A percentile compares a stretch with the other conserved stretches of the same genome.
Conservation (phyloP, 1,140 invertebrate species). For the Scaptomyza graminum region DNA sequence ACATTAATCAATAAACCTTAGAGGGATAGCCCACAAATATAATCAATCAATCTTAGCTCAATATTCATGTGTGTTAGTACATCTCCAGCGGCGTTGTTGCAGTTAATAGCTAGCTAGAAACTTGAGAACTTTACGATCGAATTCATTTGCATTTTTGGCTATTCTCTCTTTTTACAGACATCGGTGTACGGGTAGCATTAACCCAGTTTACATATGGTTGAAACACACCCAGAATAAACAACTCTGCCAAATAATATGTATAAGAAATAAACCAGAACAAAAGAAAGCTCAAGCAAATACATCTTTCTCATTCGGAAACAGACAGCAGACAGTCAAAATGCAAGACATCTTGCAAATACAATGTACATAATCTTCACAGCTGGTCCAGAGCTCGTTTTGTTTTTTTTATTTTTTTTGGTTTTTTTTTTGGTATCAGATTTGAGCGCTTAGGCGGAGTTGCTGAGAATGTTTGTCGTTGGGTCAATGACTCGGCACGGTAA, state of each 20-base stretch:
- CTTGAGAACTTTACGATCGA: slow-evolving; percentile 21
- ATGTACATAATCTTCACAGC: slow-evolving; percentile 4
- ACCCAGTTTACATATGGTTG: slow-evolving; percentile 68
- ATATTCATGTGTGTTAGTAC: slow-evolving; percentile 2
- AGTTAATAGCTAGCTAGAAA: slow-evolving; percentile 11
- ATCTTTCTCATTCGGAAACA: slow-evolving; percentile 30
- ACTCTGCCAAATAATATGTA: slow-evolving; percentile 35
- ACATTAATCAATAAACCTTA: slow-evolving; percentile 30
- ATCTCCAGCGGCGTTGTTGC: slow-evolving; percentile 6
- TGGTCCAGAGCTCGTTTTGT: slow-evolving; percentile 10
- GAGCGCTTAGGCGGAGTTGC: slow-evolving; percentile 33
- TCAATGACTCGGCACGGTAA: slow-evolving; percentile 28
- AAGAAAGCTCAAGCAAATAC: slow-evolving; percentile 66
- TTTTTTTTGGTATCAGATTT: slow-evolving; percentile 42
- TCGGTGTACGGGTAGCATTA: slow-evolving; percentile 62
- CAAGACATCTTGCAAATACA: slow-evolving; percentile 66
- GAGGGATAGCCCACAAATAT: not conserved
- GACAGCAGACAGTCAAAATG: slow-evolving; percentile 21
- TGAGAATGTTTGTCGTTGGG: slow-evolving; percentile 13
- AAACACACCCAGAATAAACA: slow-evolving; percentile 59
- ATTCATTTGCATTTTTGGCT: slow-evolving; percentile 46
- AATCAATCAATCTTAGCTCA: slow-evolving; percentile 21
- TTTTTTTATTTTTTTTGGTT: slow-evolving; percentile 4
- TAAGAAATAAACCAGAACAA: slow-evolving; percentile 56
- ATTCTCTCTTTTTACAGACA: slow-evolving; percentile 49